Evolutionary conservation across 2,113 vertebrate species (phyloP).

Genomic region (Tylochromis polylepis): DNA sequence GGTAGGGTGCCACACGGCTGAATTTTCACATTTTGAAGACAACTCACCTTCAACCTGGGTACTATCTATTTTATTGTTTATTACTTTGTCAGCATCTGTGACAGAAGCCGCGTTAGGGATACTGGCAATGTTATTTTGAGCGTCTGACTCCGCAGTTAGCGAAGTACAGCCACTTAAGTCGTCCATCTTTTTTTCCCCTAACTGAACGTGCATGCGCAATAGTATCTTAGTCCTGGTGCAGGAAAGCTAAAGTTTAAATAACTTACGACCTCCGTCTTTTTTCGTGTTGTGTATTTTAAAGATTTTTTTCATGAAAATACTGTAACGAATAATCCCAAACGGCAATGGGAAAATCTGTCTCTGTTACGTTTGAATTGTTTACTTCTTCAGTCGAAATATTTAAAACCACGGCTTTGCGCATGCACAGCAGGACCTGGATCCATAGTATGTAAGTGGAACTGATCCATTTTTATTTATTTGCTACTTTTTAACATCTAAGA

Average conservation of each 20-base stretch:
- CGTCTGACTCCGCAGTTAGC: slow-evolving; percentile 64
- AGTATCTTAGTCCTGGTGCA: background rate
- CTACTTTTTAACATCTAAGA: background rate
- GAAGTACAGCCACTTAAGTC: slow-evolving; percentile 51
- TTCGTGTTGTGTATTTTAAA: background rate
- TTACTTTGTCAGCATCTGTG: slow-evolving; percentile 72
- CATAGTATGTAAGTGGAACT: background rate
- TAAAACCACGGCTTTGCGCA: background rate
- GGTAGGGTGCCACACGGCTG: background rate
- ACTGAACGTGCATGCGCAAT: background rate
- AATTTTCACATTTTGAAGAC: slow-evolving; percentile 43
- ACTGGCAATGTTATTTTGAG: slow-evolving; percentile 41
- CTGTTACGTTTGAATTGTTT: background rate
- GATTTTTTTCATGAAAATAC: background rate
- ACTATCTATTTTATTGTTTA: slow-evolving; percentile 75
- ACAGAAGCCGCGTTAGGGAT: slow-evolving; percentile 58
- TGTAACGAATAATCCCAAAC: background rate
- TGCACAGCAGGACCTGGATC: background rate
- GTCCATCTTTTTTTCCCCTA: slow-evolving; percentile 66
- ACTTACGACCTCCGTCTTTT: background rate
- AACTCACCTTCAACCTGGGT: slow-evolving; percentile 79
- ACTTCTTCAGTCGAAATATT: background rate
- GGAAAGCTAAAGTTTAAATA: background rate
- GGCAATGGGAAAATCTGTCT: background rate
- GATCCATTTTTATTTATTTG: background rate